Evolutionary conservation across 2,113 vertebrate genomes (phyloP).

Genomic region (Tychaedon coryphoeus): DNA sequence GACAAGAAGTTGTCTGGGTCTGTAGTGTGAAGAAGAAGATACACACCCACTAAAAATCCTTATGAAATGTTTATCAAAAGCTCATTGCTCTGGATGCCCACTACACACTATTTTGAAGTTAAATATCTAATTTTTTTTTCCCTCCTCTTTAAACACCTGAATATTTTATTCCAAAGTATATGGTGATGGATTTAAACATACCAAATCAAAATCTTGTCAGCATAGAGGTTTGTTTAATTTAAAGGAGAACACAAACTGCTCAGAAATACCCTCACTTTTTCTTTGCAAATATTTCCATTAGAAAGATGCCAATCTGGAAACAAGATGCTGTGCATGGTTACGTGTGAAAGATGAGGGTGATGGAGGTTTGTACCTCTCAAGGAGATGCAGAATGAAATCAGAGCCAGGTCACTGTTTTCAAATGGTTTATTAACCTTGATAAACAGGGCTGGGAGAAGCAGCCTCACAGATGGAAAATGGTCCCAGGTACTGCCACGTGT

Average conservation of each 20-base stretch:
- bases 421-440: not conserved
- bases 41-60: not conserved
- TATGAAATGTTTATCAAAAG: constrained; percentile 3
- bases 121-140: not conserved
- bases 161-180: not conserved
- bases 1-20: not conserved
- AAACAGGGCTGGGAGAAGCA: not conserved
- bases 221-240: not conserved
- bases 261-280: not conserved
- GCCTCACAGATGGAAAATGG: not conserved
- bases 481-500: not conserved
- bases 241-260: not conserved
- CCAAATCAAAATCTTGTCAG: not conserved
- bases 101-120: not conserved
- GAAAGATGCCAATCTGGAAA: not conserved
- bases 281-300: not conserved
- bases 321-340: not conserved
- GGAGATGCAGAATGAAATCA: not conserved
- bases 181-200: not conserved
- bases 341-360: not conserved
- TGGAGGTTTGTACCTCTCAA: not conserved
- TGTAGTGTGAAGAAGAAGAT: not conserved
- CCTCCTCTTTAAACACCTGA: not conserved
- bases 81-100: not conserved
- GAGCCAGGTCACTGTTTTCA: not conserved